phyloP scores from a whole-genome alignment of 2,113 vertebrate species.

The Rhynchopsitta pachyrhyncha region DNA sequence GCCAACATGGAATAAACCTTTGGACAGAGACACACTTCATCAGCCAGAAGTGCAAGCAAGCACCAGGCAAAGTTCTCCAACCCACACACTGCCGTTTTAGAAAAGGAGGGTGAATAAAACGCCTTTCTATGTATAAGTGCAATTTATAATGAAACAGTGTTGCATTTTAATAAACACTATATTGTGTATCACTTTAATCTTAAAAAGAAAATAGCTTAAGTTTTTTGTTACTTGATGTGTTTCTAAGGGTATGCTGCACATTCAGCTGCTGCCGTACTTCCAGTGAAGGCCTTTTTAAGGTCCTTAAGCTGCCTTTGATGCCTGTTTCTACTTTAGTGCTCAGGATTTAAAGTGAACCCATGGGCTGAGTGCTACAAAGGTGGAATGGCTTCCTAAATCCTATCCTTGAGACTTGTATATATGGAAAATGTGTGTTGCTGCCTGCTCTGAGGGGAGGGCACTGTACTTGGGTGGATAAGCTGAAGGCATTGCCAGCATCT shows the following conservation, averaged over 20 bases:
- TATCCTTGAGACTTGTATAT: background rate
- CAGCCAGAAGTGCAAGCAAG: background rate
- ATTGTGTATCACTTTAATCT: constrained; percentile 21
- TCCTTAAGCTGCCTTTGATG: background rate
- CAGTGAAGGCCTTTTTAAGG: background rate
- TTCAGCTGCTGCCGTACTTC: constrained; percentile 49
- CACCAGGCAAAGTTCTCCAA: background rate
- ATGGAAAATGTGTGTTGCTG: background rate
- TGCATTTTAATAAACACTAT: constrained; percentile 49
- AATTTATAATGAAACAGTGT: background rate
- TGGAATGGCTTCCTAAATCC: background rate
- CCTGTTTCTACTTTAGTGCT: background rate
- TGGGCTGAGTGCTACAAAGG: background rate
- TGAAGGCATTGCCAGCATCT: background rate
- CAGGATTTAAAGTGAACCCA: background rate
- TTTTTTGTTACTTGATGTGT: constrained; percentile 20
- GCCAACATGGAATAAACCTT: constrained; percentile 24
- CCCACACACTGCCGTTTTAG: background rate
- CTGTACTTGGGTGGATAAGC: background rate
- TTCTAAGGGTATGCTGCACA: constrained; percentile 24
- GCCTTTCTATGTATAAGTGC: constrained; percentile 49
- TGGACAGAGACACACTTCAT: constrained; percentile 14
- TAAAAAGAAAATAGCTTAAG: constrained; percentile 44
- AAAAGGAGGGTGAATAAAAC: constrained; percentile 52
- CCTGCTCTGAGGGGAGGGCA: background rate